Conservation (phyloP, 35 echinoderm and acorn worm genomes). For the Apostichopus parvimensis region DNA sequence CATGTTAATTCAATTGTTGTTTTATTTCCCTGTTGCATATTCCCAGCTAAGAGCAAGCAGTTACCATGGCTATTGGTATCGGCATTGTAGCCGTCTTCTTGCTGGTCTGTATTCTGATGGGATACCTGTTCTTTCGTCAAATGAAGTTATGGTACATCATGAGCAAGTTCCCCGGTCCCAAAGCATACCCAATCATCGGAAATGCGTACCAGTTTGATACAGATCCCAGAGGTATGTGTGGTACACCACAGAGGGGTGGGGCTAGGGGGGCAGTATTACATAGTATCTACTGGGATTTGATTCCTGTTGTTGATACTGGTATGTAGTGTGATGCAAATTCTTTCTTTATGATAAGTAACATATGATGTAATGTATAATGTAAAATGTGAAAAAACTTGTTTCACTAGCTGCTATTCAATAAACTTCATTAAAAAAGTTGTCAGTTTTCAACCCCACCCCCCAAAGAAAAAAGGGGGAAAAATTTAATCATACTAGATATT, state of each 20-base stretch:
- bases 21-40: neutral
- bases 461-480: too few relatives aligned
- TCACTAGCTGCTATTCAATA: too few relatives aligned
- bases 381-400: too few relatives aligned
- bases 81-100: slow-evolving; percentile 26
- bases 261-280: too few relatives aligned
- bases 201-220: slow-evolving; percentile 57
- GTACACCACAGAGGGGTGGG: neutral
- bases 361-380: too few relatives aligned
- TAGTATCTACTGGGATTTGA: too few relatives aligned
- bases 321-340: too few relatives aligned
- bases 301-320: too few relatives aligned
- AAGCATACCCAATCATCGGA: slow-evolving; percentile 42
- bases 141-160: slow-evolving; percentile 60
- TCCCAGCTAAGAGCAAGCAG: neutral
- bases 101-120: slow-evolving; percentile 31
- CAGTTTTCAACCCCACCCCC: too few relatives aligned
- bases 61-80: slow-evolving; percentile 44
- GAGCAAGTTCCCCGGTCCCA: slow-evolving; percentile 58
- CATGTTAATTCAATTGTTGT: neutral
- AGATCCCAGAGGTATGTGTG: slow-evolving; percentile 54
- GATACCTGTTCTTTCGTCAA: slow-evolving; percentile 47
- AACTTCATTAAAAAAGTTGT: too few relatives aligned
- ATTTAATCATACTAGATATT: too few relatives aligned
- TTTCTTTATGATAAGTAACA: too few relatives aligned